Evolutionary conservation across 2,797 vertebrate genomes (phyloP).

Genomic region (Adrianichthys oophorus): DNA sequence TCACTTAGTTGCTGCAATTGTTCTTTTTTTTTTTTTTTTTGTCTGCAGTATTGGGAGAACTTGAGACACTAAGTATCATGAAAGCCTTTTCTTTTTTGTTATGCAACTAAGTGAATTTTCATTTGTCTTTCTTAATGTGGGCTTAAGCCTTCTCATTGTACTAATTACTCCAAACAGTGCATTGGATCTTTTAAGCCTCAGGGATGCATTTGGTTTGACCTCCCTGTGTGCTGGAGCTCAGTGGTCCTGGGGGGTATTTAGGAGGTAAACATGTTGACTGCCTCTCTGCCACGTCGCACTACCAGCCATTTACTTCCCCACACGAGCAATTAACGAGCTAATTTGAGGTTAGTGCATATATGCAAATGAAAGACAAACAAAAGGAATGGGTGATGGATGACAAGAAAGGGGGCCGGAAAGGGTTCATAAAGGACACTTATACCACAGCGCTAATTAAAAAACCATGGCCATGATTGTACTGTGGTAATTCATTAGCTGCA

Average conservation of each 20-base stretch:
- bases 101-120: conserved; percentile 24
- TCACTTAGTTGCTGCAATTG: not conserved
- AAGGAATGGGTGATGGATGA: conserved; percentile 75
- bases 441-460: conserved; percentile 80
- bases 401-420: conserved; percentile 57
- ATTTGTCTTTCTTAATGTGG: conserved; percentile 46
- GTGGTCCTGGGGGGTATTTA: conserved; percentile 71
- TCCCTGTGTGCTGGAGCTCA: conserved; percentile 61
- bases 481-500: conserved; percentile 78
- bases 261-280: conserved; percentile 77
- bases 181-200: conserved; percentile 60
- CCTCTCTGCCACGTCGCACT: conserved; percentile 50
- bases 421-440: conserved; percentile 75
- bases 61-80: conserved; percentile 4
- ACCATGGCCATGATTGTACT: conserved; percentile 69
- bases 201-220: conserved; percentile 63
- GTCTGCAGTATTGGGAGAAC: conserved; percentile 2
- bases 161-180: conserved; percentile 72
- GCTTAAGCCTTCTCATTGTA: conserved; percentile 63
- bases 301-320: conserved; percentile 72
- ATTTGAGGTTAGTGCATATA: conserved; percentile 76
- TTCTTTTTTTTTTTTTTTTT: not conserved
- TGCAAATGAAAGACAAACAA: conserved; percentile 81
- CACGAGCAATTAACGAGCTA: conserved; percentile 78
- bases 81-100: conserved; percentile 6